Percentiles rank a stretch among this genome's conserved stretches.
Evolutionary conservation across 2,797 vertebrate genomes (phyloP).

Genomic region (Syngnathus acus): DNA sequence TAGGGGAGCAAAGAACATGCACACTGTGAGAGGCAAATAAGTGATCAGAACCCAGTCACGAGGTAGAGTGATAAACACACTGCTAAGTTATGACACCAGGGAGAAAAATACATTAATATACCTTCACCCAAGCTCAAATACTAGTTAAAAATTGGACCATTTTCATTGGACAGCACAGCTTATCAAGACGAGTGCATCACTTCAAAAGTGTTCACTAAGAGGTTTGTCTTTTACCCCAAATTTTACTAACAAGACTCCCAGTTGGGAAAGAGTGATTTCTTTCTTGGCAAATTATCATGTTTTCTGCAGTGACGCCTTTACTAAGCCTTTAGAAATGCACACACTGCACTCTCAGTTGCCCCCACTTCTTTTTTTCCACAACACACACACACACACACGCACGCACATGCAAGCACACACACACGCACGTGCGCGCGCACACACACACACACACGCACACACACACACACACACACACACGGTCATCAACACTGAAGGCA

Average conservation of each 20-base stretch:
- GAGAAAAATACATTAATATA: conserved; percentile 6
- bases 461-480: no score
- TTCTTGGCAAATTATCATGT: conserved; percentile 54
- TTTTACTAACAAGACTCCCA: background rate
- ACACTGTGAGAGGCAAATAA: background rate
- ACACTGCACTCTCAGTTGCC: conserved; percentile 2
- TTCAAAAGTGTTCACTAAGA: background rate
- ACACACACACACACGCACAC: no score
- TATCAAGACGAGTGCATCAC: background rate
- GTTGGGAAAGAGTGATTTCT: conserved; percentile 22
- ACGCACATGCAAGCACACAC: conserved; percentile 19
- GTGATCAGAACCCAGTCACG: background rate
- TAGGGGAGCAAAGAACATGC: conserved; percentile 47
- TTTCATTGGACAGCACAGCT: background rate
- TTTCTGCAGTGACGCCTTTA: conserved; percentile 63
- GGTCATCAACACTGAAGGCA: conserved; percentile 42
- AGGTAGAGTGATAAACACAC: no score
- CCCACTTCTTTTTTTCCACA: background rate
- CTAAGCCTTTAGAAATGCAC: conserved; percentile 22
- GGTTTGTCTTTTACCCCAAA: background rate
- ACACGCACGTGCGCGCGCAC: no score
- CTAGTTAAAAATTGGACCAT: background rate
- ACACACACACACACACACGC: conserved; percentile 10
- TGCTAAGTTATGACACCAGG: background rate
- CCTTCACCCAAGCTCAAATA: conserved; percentile 4